Conservation (phyloP, 2,113 vertebrate genomes). For the Oxyura jamaicensis region DNA sequence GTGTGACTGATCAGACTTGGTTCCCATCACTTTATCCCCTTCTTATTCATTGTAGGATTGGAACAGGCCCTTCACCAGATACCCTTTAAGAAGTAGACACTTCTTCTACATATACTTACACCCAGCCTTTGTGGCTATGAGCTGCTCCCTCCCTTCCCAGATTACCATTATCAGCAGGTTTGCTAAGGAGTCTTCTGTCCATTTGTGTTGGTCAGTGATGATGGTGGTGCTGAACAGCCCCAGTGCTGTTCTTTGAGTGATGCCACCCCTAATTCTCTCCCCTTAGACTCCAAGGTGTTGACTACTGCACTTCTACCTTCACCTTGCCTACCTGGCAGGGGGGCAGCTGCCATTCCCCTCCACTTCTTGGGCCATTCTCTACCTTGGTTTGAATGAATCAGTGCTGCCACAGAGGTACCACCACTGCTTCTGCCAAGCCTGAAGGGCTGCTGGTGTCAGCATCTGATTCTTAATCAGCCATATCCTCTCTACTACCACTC, state of each 20-base stretch:
- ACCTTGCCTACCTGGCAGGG: neutral
- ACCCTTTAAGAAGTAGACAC: neutral
- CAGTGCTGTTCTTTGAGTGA: neutral
- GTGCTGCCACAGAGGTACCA: too few species aligned
- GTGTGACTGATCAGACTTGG: neutral
- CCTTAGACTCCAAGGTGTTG: neutral
- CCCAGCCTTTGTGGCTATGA: neutral
- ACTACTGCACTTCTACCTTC: neutral
- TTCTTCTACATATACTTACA: neutral
- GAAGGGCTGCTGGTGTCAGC: too few species aligned
- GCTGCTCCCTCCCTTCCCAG: neutral
- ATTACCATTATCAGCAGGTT: neutral
- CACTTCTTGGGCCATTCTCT: too few species aligned
- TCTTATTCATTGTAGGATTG: neutral
- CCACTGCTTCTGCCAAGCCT: too few species aligned
- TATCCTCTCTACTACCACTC: neutral
- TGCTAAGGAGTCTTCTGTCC: neutral
- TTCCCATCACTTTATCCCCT: neutral
- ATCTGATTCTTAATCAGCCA: neutral
- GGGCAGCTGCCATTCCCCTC: neutral
- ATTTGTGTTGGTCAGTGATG: neutral
- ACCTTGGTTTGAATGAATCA: too few species aligned
- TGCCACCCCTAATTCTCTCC: neutral
- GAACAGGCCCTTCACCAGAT: neutral
- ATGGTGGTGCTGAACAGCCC: neutral